Percentiles rank a stretch among this genome's conserved stretches.
phyloP scores from a whole-genome alignment of 2,113 vertebrate species.

The Xenopus borealis region DNA sequence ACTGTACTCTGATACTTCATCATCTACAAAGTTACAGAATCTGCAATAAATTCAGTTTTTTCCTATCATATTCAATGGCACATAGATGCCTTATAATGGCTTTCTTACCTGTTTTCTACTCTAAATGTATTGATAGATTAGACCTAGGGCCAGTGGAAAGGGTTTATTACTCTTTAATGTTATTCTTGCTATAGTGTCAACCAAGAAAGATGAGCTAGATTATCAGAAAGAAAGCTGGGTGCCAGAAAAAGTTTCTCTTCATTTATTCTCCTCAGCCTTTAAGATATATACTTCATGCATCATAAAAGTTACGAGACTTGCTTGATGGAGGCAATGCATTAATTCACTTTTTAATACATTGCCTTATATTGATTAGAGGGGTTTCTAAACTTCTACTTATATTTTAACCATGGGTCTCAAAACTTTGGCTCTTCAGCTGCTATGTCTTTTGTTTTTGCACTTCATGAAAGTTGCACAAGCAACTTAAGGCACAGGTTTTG shows the following conservation, averaged over 20 bases:
- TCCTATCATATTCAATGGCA: constrained; percentile 64
- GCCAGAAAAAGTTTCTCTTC: constrained; percentile 64
- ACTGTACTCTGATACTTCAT: too few species aligned
- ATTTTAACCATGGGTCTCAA: background rate
- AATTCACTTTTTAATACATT: constrained; percentile 52
- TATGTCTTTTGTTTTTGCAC: background rate
- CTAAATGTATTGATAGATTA: constrained; percentile 77
- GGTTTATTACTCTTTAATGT: constrained; percentile 75
- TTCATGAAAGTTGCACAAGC: too few species aligned
- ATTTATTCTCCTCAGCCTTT: constrained; percentile 67
- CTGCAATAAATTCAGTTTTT: constrained; percentile 59
- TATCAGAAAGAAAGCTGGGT: constrained; percentile 67
- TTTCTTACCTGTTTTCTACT: constrained; percentile 70
- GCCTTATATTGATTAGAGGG: constrained; percentile 39
- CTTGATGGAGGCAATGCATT: constrained; percentile 57
- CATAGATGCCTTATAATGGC: constrained; percentile 65
- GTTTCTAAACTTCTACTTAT: constrained; percentile 58
- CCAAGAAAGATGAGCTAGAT: constrained; percentile 71
- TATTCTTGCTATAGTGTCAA: constrained; percentile 68
- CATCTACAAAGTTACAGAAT: too few species aligned
- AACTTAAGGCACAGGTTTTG: too few species aligned
- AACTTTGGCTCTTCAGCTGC: background rate
- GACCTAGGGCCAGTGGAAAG: constrained; percentile 61
- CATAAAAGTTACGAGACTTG: constrained; percentile 57
- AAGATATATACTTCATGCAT: constrained; percentile 49